Conservation (phyloP, 1,140 invertebrate genomes). For the Drosophila repleta region DNA sequence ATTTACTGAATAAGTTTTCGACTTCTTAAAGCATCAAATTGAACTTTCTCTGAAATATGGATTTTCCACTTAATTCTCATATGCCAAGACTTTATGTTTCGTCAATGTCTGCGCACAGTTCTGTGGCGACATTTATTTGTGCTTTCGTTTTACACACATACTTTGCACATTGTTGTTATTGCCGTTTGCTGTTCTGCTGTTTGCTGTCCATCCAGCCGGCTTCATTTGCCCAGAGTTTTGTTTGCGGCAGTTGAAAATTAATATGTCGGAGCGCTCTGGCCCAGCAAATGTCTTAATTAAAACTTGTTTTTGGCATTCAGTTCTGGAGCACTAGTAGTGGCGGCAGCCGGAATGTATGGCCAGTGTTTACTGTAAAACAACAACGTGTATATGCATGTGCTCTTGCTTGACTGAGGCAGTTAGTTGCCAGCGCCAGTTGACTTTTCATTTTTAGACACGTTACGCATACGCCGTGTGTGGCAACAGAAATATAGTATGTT, state of each 20-base stretch:
- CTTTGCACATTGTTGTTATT: conserved; percentile 52
- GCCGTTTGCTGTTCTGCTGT: conserved; percentile 27
- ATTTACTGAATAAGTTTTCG: too few relatives aligned
- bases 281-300: conserved; percentile 78
- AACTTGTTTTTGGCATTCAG: conserved; percentile 65
- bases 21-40: too few relatives aligned
- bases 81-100: conserved; percentile 8
- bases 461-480: conserved; percentile 60
- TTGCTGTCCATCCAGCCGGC: conserved; percentile 48
- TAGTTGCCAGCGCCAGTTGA: conserved; percentile 12
- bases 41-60: not conserved
- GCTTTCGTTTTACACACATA: conserved; percentile 58
- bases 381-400: conserved; percentile 41
- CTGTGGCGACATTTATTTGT: conserved; percentile 62
- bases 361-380: conserved; percentile 24
- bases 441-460: conserved; percentile 63
- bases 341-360: conserved; percentile 24
- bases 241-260: conserved; percentile 70
- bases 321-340: conserved; percentile 28
- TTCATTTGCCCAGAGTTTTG: conserved; percentile 61
- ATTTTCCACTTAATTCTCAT: conserved; percentile 1
- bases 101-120: conserved; percentile 42
- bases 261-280: conserved; percentile 69
- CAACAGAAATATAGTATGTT: not conserved
- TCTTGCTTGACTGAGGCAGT: conserved; percentile 45